phyloP scores from a whole-genome alignment of 1,140 invertebrate genomes.

The Leguminivora glycinivorella region DNA sequence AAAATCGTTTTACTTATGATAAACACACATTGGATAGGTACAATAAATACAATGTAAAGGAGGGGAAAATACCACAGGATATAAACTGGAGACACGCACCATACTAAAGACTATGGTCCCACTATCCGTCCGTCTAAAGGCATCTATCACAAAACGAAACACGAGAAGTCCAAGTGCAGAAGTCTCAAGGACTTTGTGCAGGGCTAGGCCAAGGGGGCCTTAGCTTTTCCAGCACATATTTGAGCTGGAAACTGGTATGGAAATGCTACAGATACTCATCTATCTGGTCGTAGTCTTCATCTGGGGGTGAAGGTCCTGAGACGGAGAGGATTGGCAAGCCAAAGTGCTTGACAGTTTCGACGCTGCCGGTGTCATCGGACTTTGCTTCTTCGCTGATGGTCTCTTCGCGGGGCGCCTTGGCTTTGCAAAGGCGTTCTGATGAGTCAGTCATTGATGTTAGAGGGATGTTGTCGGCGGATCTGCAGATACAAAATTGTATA shows the following conservation, averaged over 20 bases:
- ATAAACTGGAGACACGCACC: conserved; percentile 48
- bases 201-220: conserved; percentile 65
- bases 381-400: conserved; percentile 68
- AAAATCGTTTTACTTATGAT: conserved; percentile 37
- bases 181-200: conserved; percentile 60
- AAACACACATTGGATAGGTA: conserved; percentile 54
- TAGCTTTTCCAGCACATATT: conserved; percentile 73
- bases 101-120: conserved; percentile 67
- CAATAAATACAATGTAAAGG: conserved; percentile 44
- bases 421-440: conserved; percentile 75
- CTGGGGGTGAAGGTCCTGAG: conserved; percentile 87
- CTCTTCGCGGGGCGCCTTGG: conserved; percentile 63
- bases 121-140: conserved; percentile 53
- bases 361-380: conserved; percentile 78
- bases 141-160: conserved; percentile 44
- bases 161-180: conserved; percentile 42
- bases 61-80: conserved; percentile 31
- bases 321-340: conserved; percentile 87
- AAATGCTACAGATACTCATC: conserved; percentile 79
- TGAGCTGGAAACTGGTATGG: conserved; percentile 73
- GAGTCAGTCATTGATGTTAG: conserved; percentile 76
- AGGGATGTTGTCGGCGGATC: conserved; percentile 81
- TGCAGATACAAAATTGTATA: conserved; percentile 37
- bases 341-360: conserved; percentile 82
- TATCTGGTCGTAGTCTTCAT: conserved; percentile 81